Conservation (phyloP, 2,888 invertebrate genomes). For the Pyrrhia umbra region DNA sequence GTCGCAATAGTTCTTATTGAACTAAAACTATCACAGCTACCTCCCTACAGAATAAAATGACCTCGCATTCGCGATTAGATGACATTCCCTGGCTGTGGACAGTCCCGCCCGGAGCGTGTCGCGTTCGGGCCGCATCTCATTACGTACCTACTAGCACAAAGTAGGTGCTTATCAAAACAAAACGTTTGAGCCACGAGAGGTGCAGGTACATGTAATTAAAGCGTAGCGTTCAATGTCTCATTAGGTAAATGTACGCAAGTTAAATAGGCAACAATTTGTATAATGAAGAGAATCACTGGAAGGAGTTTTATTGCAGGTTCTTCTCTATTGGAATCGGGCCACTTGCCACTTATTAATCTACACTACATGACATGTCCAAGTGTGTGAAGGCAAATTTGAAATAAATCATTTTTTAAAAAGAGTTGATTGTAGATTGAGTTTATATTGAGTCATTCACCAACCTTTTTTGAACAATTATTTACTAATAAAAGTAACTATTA, state of each 20-base stretch:
- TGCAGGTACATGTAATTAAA: not conserved
- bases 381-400: too few relatives aligned
- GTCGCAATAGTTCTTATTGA: not conserved
- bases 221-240: not conserved
- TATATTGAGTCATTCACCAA: too few relatives aligned
- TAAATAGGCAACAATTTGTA: not conserved
- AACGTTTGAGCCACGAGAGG: not conserved
- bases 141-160: conserved; percentile 12
- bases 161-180: not conserved
- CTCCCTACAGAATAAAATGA: too few relatives aligned
- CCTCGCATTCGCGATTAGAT: not conserved
- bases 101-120: conserved; percentile 46
- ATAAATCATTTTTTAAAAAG: too few relatives aligned
- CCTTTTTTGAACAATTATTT: too few relatives aligned
- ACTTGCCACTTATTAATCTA: too few relatives aligned
- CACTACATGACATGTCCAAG: too few relatives aligned
- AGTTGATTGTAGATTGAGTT: too few relatives aligned
- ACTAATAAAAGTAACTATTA: too few relatives aligned
- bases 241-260: not conserved
- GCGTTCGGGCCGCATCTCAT: conserved; percentile 28
- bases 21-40: not conserved
- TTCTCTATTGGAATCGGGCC: not conserved
- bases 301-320: not conserved
- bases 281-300: not conserved
- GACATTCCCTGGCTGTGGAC: conserved; percentile 7